Base-by-base conservation (phyloP, 2,888 invertebrate species). In the Plusia festucae region DNA sequence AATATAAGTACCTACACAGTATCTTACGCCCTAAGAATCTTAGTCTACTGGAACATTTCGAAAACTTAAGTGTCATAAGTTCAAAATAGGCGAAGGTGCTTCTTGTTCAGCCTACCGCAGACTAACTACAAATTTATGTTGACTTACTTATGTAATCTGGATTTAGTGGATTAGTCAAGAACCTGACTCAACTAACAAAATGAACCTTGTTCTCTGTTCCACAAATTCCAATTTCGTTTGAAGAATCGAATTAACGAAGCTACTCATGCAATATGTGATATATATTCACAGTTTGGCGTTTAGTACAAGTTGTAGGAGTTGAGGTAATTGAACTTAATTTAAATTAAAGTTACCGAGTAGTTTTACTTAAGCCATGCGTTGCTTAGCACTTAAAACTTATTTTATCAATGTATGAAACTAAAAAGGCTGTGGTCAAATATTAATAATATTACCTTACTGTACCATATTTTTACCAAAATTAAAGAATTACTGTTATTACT, bases 281-380 rank as follows among this genome's bases (percentile, higher is more conserved):
- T 72, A 81, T 80, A 83, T 81, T 82, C 70, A 82, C 78, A 63
- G 53, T 56, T 65, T 53, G 13, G 60, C 15, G 62, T 53, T 44
- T 70, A 72, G 73, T 67, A 7, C 70, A 51, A 65, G 69, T 60
- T 30, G 7, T 2, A 49, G 49, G 44, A 27, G 24, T 40, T 15
- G 32, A 49, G 1, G 18, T 9, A 20, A 20, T 49, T 46, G 20
- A 49, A 49, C 20, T 13, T 5, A 49, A 20, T 20, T 49, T 20
- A 49, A 49, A 20, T 20, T 49, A 2, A 3, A 49, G 18, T 4
- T 49, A 11, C 1, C 3, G 11, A 18, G 11, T 9, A 16, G 6
- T 18, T 49, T 20, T 11, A 9, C 46, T 46, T 27, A 27, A 27
- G 27, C 27, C 8, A 7, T 2, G 5, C 27, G 27, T 27, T 7